Conservation (phyloP, 2,888 invertebrate species). For the Drosophila kanekoi region DNA sequence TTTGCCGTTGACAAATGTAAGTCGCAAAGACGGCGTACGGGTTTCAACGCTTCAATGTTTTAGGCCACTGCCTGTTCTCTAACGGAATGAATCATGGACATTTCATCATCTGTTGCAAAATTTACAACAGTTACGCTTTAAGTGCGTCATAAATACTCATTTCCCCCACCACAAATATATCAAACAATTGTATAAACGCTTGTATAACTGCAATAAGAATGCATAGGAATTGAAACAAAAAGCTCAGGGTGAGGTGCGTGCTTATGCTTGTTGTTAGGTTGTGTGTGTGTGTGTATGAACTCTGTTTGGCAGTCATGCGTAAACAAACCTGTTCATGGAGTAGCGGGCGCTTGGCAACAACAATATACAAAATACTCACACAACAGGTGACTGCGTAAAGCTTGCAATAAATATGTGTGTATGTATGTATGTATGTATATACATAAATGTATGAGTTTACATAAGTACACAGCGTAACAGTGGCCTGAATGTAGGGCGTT, state of each 20-base stretch:
- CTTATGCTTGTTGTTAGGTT: not conserved
- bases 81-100: constrained; percentile 20
- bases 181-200: not conserved
- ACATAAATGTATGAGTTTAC: constrained; percentile 1
- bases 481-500: constrained; percentile 18
- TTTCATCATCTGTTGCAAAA: constrained; percentile 26
- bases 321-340: constrained; percentile 46
- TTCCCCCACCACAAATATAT: not conserved
- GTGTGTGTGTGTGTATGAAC: constrained; percentile 6
- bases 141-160: constrained; percentile 31
- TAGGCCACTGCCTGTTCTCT: constrained; percentile 9
- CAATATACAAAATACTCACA: constrained; percentile 8
- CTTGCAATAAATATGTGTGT: constrained; percentile 18
- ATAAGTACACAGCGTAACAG: constrained; percentile 4
- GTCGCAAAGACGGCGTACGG: not conserved
- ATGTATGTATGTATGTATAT: not conserved
- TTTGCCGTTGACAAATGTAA: constrained; percentile 14
- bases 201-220: constrained; percentile 1
- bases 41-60: not conserved
- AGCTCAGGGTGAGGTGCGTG: constrained; percentile 14
- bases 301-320: constrained; percentile 43
- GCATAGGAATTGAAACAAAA: constrained; percentile 26
- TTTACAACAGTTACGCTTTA: constrained; percentile 7
- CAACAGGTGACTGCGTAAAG: constrained; percentile 37
- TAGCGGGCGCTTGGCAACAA: constrained; percentile 40